phyloP scores from a whole-genome alignment of 37 sponge, comb jelly and placozoan genomes.

The Mnemiopsis leidyi region DNA sequence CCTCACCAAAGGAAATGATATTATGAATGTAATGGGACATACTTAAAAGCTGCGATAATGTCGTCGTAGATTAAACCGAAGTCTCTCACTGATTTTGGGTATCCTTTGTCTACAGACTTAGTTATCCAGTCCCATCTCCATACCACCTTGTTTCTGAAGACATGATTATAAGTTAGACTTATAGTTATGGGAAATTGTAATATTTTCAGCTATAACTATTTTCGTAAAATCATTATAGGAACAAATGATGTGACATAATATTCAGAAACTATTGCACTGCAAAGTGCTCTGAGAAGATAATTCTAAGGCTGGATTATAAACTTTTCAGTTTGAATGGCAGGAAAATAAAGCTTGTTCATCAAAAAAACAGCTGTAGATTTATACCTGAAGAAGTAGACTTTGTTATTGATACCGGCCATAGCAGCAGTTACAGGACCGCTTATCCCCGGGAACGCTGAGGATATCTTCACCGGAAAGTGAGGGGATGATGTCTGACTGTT shows the following conservation, averaged over 20 bases:
- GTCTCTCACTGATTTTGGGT: not conserved
- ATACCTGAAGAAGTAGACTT: constrained; percentile 26
- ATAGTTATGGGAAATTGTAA: too few species aligned
- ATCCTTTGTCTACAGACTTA: not conserved
- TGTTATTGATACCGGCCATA: not conserved
- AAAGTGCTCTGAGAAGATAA: too few species aligned
- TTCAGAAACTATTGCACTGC: too few species aligned
- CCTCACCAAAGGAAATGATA: too few species aligned
- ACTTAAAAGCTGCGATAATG: not conserved
- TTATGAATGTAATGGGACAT: not conserved
- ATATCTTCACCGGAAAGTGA: not conserved
- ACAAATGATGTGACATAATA: too few species aligned
- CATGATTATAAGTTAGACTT: too few species aligned
- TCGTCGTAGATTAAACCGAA: not conserved
- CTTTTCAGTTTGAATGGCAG: too few species aligned
- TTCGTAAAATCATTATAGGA: too few species aligned
- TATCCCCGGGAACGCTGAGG: not conserved
- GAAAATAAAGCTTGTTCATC: too few species aligned
- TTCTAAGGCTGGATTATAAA: too few species aligned
- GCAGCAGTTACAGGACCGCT: not conserved
- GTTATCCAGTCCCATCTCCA: not conserved
- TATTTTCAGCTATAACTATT: too few species aligned
- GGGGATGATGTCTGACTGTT: not conserved
- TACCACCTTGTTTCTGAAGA: not conserved
- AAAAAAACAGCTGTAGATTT: not conserved